A percentile compares a stretch with the other conserved stretches of the same genome.
These are phyloP conservation scores for Heliconius ethilla DNA, from an alignment of 2,888 invertebrate genomes.

Conservation along the genomic window DNA sequence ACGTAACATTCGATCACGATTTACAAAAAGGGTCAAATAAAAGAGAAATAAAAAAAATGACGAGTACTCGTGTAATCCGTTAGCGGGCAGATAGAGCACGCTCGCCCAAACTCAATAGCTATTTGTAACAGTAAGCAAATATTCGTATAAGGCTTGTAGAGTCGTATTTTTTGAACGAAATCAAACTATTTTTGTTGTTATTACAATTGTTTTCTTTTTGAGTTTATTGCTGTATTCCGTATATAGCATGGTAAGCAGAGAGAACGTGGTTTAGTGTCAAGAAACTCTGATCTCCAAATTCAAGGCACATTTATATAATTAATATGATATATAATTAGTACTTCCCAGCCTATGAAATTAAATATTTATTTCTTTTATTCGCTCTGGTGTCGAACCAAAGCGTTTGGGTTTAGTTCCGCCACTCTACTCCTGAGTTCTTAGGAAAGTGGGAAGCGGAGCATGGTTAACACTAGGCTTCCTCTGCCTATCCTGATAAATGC, in stretches of 20 bases:
- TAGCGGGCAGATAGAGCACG: conserved; percentile 29
- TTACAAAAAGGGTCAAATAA: neutral
- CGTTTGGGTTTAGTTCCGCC: neutral
- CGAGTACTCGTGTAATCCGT: conserved; percentile 24
- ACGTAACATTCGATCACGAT: neutral
- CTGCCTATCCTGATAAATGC: neutral
- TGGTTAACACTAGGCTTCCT: neutral
- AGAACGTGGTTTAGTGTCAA: neutral
- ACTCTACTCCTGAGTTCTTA: neutral
- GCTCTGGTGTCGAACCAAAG: neutral
- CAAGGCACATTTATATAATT: too few species aligned
- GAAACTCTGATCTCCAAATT: neutral
- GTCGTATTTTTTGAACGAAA: neutral
- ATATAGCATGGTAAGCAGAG: neutral
- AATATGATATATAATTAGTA: too few species aligned
- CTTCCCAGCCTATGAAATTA: neutral
- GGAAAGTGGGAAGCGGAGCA: neutral
- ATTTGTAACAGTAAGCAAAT: conserved; percentile 7
- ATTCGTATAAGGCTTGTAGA: neutral
- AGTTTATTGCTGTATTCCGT: neutral
- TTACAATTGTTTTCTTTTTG: neutral
- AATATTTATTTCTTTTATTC: neutral
- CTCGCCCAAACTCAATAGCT: conserved; percentile 20
- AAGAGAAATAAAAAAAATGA: conserved; percentile 12
- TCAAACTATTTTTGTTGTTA: neutral